Conservation (phyloP, 2,113 vertebrate species). For the Gymnocephalus cernua region DNA sequence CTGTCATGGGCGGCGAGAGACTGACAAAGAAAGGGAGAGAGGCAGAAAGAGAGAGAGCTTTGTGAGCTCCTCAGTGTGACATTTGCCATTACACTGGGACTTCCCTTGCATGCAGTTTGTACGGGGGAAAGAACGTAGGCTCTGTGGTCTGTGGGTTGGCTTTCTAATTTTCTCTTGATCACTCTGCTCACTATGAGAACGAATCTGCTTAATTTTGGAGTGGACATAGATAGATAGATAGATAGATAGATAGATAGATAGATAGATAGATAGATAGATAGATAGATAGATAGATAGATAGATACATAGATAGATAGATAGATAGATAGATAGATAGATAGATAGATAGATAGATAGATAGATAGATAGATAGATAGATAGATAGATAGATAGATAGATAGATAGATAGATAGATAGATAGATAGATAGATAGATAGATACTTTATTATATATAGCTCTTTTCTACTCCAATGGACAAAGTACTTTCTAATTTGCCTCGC, state of each 20-base stretch:
- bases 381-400: too few relatives aligned
- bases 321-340: too few relatives aligned
- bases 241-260: too few relatives aligned
- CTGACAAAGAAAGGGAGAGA: neutral
- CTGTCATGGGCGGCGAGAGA: conserved; percentile 20
- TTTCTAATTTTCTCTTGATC: neutral
- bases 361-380: too few relatives aligned
- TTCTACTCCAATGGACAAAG: neutral
- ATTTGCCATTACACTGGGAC: conserved; percentile 32
- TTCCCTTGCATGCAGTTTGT: conserved; percentile 11
- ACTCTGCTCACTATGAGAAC: neutral
- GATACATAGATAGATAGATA: too few relatives aligned
- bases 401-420: too few relatives aligned
- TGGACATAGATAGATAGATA: neutral
- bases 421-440: too few relatives aligned
- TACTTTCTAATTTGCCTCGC: neutral
- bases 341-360: too few relatives aligned
- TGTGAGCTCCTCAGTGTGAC: conserved; percentile 6
- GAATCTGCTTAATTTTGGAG: neutral
- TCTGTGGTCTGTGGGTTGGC: neutral
- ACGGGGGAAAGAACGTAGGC: neutral
- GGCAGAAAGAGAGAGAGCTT: conserved; percentile 1
- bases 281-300: too few relatives aligned
- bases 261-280: too few relatives aligned
- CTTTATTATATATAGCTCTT: too few relatives aligned